Evolutionary conservation across 2,888 invertebrate species (phyloP).

Genomic region (Clistopyga incitator): DNA sequence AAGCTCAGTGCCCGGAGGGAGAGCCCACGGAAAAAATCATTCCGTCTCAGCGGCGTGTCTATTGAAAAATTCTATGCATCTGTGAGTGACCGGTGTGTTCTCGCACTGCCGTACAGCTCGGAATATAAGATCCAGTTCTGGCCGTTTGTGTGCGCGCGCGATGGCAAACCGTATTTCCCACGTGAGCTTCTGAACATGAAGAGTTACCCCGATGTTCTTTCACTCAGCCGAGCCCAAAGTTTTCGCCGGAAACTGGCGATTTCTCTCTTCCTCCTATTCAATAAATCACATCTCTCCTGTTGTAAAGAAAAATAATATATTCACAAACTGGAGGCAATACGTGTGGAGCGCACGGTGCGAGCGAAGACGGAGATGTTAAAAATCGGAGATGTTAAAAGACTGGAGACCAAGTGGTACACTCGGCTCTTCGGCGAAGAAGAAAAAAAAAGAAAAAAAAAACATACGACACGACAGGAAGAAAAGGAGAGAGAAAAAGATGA

Average conservation of each 20-base stretch:
- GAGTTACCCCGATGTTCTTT: constrained; percentile 52
- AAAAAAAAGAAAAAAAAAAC: neutral
- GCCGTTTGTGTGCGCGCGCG: constrained; percentile 14
- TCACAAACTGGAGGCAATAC: neutral
- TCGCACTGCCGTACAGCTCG: constrained; percentile 17
- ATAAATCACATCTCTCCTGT: neutral
- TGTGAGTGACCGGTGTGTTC: constrained; percentile 64
- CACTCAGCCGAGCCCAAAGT: constrained; percentile 9
- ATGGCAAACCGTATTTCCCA: constrained; percentile 65
- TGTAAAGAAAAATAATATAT: neutral
- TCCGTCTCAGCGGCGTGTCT: constrained; percentile 59
- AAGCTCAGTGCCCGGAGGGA: constrained; percentile 8
- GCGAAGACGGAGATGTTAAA: constrained; percentile 14
- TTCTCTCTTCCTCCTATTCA: constrained; percentile 1
- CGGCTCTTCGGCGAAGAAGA: no score
- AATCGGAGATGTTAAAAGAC: neutral
- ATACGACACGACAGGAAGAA: neutral
- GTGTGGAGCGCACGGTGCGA: neutral
- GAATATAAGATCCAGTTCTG: constrained; percentile 45
- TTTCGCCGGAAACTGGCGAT: neutral
- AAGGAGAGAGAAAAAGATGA: neutral
- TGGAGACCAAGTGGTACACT: constrained; percentile 15
- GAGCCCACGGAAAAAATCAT: constrained; percentile 54
- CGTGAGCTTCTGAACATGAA: constrained; percentile 60
- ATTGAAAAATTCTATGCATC: constrained; percentile 72